Conservation (phyloP, 1,140 invertebrate species). For the Chironomus striatipennis region DNA sequence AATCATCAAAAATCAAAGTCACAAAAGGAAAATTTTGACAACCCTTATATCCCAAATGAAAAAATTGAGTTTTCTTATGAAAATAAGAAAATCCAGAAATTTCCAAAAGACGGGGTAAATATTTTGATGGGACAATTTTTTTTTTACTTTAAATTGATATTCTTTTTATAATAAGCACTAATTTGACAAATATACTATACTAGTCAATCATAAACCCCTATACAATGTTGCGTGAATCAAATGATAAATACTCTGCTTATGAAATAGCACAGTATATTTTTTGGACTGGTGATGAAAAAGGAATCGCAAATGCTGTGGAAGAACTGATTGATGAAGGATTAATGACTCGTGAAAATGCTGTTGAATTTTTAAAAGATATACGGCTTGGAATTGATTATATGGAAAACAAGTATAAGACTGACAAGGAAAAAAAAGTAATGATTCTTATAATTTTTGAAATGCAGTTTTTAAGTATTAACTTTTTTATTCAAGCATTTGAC, state of each 20-base stretch:
- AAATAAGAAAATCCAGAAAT: no score
- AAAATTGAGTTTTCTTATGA: no score
- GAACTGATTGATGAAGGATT: constrained; percentile 61
- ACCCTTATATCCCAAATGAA: no score
- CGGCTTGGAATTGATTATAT: constrained; percentile 58
- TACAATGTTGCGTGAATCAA: constrained; percentile 38
- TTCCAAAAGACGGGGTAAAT: no score
- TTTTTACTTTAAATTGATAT: no score
- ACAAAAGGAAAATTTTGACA: no score
- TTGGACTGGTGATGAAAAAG: constrained; percentile 66
- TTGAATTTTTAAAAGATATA: constrained; percentile 63
- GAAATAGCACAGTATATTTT: constrained; percentile 71
- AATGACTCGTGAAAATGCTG: constrained; percentile 58
- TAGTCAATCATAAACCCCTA: constrained; percentile 28
- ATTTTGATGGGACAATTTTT: no score
- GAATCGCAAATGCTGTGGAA: constrained; percentile 61
- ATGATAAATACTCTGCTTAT: constrained; percentile 54
- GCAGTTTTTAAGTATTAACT: not conserved
- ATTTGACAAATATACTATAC: no score
- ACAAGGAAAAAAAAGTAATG: not conserved
- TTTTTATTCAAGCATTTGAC: not conserved
- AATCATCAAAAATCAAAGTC: no score
- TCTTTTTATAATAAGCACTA: no score
- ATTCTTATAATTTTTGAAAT: not conserved
- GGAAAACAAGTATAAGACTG: constrained; percentile 46